A percentile compares a stretch with the other conserved stretches of the same genome.
Conservation (phyloP, 1,140 invertebrate genomes). For the Drosophila melanogaster region Release_6_plus_ISO1_MT NT_037436.4:5405501-5406000, state of each 20-base stretch:
- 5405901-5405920: constrained; percentile 81
- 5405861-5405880: constrained; percentile 53
- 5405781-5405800: constrained; percentile 81
- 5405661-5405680: constrained; percentile 53
- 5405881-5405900: constrained; percentile 83
- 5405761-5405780: constrained; percentile 73
- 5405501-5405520: constrained; percentile 36
- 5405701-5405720: constrained; percentile 83
- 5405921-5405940: constrained; percentile 82
- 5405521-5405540: constrained; percentile 27
- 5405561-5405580: constrained; percentile 45
- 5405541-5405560: constrained; percentile 50
- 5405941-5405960: constrained; percentile 68
- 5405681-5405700: constrained; percentile 60
- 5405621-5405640: constrained; percentile 12
- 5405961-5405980: constrained; percentile 10
- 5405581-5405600: constrained; percentile 20
- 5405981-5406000: constrained; percentile 6
- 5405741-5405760: constrained; percentile 60
- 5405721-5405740: constrained; percentile 39
- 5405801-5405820: constrained; percentile 6
- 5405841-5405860: constrained; percentile 50
- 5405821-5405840: constrained; percentile 8
- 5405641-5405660: not conserved
- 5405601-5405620: constrained; percentile 18